Base-by-base conservation (phyloP, 1,140 invertebrate species). In the Formica selysi region DNA sequence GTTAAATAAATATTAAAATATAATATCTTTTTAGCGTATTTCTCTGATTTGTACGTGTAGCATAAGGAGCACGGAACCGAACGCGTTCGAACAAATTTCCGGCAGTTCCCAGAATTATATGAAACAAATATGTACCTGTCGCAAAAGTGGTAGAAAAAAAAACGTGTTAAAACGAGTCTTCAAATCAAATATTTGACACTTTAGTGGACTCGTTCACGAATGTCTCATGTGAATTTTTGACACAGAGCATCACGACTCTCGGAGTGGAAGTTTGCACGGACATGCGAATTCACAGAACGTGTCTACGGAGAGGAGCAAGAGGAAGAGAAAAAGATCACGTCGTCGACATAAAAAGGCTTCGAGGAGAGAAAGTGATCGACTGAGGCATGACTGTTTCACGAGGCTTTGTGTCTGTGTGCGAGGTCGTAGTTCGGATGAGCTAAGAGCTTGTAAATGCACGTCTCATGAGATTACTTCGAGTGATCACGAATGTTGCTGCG, bases 331-430 rank as follows among this genome's bases (percentile, higher is more conserved):
- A 54, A 71, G 16, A 87, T 71, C 71, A 1, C 59, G 38, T 29
- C 41, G 26, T 0, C 29, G 36, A 26, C 19, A n/a, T 79, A 73
- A 59, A 78, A 67, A 78, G 54, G 11, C 36, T 22, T 44, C 54
- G 44, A 70, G 41, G 57, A 88, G 76, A 86, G 76, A 68, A 74
- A 81, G 36, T 36, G 19, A 48, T 51, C 76, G 44, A 38, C 59
- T 78, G 64, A 81, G 41, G 22, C 38, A 22, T 1, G 4, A 51
- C 29, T 84, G 70, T 10, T 57, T 83, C 54, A 13, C 65, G 22
- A 19, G 26, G 3, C 44, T 89, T 59, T 90, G 88, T 4, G 11
- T 78, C 51, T 90, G 88, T 29, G 10, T 78, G 3, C 89, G 38
- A 59, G 38, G 32, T 59, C 64, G 76, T 36, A 48, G 26, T 19